Evolutionary conservation across 2,113 vertebrate genomes (phyloP).

Genomic region (Leptodactylus fuscus): DNA sequence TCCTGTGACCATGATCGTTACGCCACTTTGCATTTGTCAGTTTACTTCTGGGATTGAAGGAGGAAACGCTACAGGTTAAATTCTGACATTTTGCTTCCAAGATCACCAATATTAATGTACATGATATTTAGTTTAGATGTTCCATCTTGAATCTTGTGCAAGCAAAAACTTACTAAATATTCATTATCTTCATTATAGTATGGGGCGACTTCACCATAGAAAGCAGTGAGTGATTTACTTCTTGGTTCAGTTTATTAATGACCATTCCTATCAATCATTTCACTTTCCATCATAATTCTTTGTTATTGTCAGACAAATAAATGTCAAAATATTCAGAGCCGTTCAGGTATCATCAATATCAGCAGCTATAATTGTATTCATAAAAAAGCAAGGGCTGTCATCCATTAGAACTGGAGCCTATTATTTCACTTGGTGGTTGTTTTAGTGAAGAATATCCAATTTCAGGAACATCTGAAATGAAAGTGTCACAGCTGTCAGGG

Average conservation of each 20-base stretch:
- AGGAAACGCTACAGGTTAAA: neutral
- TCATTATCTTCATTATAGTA: neutral
- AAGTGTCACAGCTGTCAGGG: conserved; percentile 43
- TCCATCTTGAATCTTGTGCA: neutral
- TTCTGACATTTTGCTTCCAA: neutral
- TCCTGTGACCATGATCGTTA: too few relatives aligned
- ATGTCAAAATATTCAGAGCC: neutral
- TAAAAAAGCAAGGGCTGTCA: neutral
- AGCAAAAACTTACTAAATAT: neutral
- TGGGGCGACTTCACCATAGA: neutral
- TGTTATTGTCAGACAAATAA: conserved; percentile 3
- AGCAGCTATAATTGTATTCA: neutral
- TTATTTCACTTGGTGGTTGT: conserved; percentile 9
- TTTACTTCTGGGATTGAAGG: too few relatives aligned
- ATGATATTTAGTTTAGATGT: too few relatives aligned
- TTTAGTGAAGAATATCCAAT: conserved; percentile 32
- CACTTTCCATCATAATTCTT: neutral
- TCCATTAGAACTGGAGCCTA: neutral
- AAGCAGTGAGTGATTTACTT: neutral
- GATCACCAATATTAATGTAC: too few relatives aligned
- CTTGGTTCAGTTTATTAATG: neutral
- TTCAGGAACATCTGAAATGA: conserved; percentile 38
- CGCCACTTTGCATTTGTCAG: too few relatives aligned
- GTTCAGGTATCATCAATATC: neutral
- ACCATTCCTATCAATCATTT: conserved; percentile 18